Evolutionary conservation across 2,888 invertebrate species (phyloP).

Genomic region (Drosophila suboccidentalis): DNA sequence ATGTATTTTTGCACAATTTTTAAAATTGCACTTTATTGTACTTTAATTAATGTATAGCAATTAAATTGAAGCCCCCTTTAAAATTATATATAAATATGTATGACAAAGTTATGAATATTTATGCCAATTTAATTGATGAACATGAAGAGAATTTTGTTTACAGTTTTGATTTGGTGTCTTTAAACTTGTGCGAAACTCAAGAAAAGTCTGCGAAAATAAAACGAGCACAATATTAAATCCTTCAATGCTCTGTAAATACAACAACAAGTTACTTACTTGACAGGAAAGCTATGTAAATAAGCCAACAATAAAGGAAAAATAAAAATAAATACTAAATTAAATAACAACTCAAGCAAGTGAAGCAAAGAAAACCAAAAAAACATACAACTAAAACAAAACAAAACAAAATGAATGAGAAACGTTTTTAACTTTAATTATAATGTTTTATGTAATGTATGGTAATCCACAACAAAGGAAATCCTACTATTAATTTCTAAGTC

Average conservation of each 20-base stretch:
- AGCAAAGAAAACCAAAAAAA: slow-evolving; percentile 12
- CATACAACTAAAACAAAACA: slow-evolving; percentile 1
- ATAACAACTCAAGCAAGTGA: slow-evolving; percentile 23
- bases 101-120: slow-evolving; percentile 26
- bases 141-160: slow-evolving; percentile 36
- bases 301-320: slow-evolving; percentile 38
- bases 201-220: slow-evolving; percentile 76
- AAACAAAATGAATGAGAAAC: slow-evolving; percentile 36
- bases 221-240: slow-evolving; percentile 20
- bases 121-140: slow-evolving; percentile 31
- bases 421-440: slow-evolving; percentile 80
- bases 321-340: slow-evolving; percentile 17
- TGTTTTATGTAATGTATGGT: slow-evolving; percentile 79
- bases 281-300: slow-evolving; percentile 71
- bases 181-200: slow-evolving; percentile 41
- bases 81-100: slow-evolving; percentile 14
- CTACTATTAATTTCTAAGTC: slow-evolving; percentile 81
- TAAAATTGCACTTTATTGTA: slow-evolving; percentile 68
- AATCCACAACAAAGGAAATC: slow-evolving; percentile 62
- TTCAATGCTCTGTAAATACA: slow-evolving; percentile 72
- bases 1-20: slow-evolving; percentile 79
- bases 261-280: slow-evolving; percentile 43
- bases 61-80: slow-evolving; percentile 33
- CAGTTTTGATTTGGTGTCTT: slow-evolving; percentile 47
- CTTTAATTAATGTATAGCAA: slow-evolving; percentile 60